Evolutionary conservation across 2,888 invertebrate species (phyloP).

Genomic region (Lasioglossum marginatum): DNA sequence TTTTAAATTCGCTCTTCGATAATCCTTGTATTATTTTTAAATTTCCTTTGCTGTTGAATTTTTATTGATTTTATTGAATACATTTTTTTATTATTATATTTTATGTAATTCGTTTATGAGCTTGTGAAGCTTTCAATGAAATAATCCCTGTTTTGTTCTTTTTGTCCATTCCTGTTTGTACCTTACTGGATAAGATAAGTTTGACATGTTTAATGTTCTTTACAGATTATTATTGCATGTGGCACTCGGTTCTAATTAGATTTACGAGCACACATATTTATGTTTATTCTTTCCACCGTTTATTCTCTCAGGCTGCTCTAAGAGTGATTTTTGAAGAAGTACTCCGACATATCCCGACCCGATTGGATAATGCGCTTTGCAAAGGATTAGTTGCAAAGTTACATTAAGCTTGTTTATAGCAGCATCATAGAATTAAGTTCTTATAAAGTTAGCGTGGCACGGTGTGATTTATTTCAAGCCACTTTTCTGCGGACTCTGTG

Average conservation of each 20-base stretch:
- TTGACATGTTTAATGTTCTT: neutral
- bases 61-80: too few relatives aligned
- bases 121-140: too few relatives aligned
- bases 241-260: neutral
- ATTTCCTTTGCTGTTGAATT: neutral
- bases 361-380: neutral
- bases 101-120: neutral
- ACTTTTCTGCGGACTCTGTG: conserved; percentile 22
- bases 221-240: neutral
- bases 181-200: neutral
- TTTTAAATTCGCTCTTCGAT: neutral
- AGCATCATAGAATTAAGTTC: conserved; percentile 32
- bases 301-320: too few relatives aligned
- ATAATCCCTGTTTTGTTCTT: neutral
- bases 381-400: conserved; percentile 19
- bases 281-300: neutral
- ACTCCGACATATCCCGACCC: neutral
- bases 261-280: neutral
- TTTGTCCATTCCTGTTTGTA: neutral
- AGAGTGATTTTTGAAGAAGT: neutral
- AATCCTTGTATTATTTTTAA: neutral
- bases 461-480: conserved; percentile 41
- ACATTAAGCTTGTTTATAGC: conserved; percentile 45
- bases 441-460: conserved; percentile 42
- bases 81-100: neutral